Evolutionary conservation across 2,888 invertebrate species (phyloP).

Genomic region (Atethmia centrago): DNA sequence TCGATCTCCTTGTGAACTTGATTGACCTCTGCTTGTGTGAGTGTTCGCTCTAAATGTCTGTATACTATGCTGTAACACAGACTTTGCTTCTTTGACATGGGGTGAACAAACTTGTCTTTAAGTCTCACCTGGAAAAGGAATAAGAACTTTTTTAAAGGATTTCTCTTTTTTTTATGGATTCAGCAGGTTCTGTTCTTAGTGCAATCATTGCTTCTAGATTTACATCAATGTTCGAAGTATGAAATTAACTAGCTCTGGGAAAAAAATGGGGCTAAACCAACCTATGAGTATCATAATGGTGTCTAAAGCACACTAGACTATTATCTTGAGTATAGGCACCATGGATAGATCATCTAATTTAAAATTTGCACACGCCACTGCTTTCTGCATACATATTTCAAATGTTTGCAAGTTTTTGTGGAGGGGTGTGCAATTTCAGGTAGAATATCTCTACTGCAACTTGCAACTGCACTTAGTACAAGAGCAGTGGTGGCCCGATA

Average conservation of each 20-base stretch:
- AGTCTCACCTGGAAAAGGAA: conserved; percentile 92
- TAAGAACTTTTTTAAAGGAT: not conserved
- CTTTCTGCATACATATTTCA: not conserved
- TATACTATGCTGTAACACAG: conserved; percentile 98
- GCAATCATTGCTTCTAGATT: not conserved
- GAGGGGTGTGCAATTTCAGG: no score
- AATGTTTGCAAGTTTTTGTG: not conserved
- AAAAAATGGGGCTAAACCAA: not conserved
- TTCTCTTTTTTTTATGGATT: not conserved
- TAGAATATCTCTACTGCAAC: no score
- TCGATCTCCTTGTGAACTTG: conserved; percentile 94
- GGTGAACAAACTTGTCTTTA: conserved; percentile 96
- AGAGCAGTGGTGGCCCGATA: no score
- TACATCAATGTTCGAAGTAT: no score
- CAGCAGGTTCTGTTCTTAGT: not conserved
- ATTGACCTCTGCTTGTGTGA: conserved; percentile 97
- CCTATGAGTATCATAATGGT: not conserved
- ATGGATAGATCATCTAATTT: not conserved
- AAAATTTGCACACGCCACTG: not conserved
- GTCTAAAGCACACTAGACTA: not conserved
- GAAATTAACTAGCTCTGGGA: not conserved
- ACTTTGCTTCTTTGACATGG: conserved; percentile 95
- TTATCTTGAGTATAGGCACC: not conserved
- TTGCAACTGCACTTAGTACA: no score
- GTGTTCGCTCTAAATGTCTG: conserved; percentile 96